Conservation (phyloP, 2,888 invertebrate species). For the Stegophylla sp. region DNA sequence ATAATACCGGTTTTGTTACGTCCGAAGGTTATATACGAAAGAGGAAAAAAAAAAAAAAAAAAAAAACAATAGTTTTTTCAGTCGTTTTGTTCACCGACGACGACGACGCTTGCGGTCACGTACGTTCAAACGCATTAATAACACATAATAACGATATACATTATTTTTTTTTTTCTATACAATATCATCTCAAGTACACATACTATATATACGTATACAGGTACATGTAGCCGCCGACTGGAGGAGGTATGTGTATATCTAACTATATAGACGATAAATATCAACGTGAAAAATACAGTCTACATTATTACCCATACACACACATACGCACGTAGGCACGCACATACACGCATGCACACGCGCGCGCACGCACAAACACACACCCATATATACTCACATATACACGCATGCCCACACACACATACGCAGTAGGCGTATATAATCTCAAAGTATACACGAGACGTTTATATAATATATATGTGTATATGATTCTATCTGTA, state of each 20-base stretch:
- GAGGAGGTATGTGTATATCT: too few relatives aligned
- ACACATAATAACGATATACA: constrained; percentile 20
- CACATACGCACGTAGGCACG: too few relatives aligned
- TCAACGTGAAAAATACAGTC: constrained; percentile 36
- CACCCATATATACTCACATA: background rate
- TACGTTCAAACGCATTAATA: constrained; percentile 1
- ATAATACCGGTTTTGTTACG: constrained; percentile 52
- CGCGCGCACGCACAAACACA: background rate
- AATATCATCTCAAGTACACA: background rate
- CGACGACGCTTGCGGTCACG: constrained; percentile 47
- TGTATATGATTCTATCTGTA: background rate
- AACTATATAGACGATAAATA: constrained; percentile 47
- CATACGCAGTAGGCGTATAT: constrained; percentile 6
- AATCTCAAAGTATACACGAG: too few relatives aligned
- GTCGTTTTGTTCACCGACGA: constrained; percentile 14
- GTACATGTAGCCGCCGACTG: background rate
- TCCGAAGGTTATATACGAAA: constrained; percentile 33
- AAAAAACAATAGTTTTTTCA: constrained; percentile 42
- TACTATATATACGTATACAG: background rate
- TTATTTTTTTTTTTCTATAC: constrained; percentile 2
- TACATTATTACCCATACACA: background rate
- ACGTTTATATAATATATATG: constrained; percentile 1
- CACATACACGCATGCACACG: background rate
- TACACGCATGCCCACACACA: background rate
- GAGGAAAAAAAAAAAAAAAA: constrained; percentile 20